A percentile compares a stretch with the other conserved stretches of the same genome.
Conservation (phyloP, 2,888 invertebrate species). For the Cataglyphis rosenhaueri region DNA sequence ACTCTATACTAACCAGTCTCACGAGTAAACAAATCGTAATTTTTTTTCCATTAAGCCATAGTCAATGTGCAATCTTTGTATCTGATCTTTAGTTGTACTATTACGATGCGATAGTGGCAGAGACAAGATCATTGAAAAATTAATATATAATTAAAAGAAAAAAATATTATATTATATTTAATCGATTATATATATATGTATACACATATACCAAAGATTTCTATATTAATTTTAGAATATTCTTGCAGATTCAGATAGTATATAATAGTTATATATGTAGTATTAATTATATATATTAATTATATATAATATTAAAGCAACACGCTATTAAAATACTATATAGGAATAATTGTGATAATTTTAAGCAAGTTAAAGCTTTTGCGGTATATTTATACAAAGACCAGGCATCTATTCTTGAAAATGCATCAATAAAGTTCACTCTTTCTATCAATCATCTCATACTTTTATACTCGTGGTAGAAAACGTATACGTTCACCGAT, state of each 20-base stretch:
- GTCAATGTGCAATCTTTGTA: not conserved
- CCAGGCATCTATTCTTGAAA: not conserved
- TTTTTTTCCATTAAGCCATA: constrained; percentile 5
- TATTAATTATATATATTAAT: too few species aligned
- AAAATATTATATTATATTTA: not conserved
- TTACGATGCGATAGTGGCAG: not conserved
- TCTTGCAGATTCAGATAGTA: not conserved
- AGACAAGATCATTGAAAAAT: not conserved
- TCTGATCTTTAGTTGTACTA: not conserved
- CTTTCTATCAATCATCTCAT: constrained; percentile 20
- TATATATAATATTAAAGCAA: not conserved
- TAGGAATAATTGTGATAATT: not conserved
- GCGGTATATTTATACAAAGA: not conserved
- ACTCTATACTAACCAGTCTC: not conserved
- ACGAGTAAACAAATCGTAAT: constrained; percentile 6
- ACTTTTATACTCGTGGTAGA: not conserved
- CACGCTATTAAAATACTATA: not conserved
- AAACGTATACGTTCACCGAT: constrained; percentile 10
- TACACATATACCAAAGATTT: not conserved
- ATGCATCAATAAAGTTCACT: not conserved
- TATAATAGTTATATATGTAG: too few species aligned
- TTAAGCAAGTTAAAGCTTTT: not conserved
- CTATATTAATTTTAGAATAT: not conserved
- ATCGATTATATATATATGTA: not conserved
- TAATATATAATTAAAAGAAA: not conserved